Evolutionary conservation across 2,797 vertebrate genomes (phyloP), one percentile per base, ranked within the genome.

Genomic region (Lepilemur ruficaudatus): DNA sequence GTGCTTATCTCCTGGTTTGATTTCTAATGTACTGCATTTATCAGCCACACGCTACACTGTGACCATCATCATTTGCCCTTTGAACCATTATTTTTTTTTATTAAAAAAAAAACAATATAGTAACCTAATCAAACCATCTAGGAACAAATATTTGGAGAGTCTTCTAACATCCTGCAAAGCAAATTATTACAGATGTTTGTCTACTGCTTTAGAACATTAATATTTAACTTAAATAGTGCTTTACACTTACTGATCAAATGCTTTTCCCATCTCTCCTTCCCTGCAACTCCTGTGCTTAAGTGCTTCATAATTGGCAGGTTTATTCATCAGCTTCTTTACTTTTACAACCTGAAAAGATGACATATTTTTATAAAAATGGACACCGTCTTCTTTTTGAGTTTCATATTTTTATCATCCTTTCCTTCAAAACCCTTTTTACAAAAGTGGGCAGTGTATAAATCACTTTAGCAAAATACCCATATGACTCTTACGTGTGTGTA

Each of bases 211-310:
- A 81, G 18, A 30, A 43, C 9, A 41, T 92, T 70, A 92, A 59
- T 95, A 76, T 93, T 95, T 89, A 61, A 89, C 96, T 92, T 83
- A 84, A 83, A 52, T 70, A 63, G 67, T 35, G 52, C 76, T 94
- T 92, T 57, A 12, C 55, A 63, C 43, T 84, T 43, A 57, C 17
- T 75, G 67, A 92, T 78, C 59, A 75, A 55, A 46, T 75, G 30
- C 67, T 78, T 89, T 93, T 50, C 41, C 41, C 23, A 78, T 52
- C 28, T 59, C 25, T 52, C 9, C 17, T 48, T 52, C 15, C 52
- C 15, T 0, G 32, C 12, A 15, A 4, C 30, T 78, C 4, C 88
- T 84, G 2, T 85, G 48, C 30, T n/a, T 92, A 15, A 55, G 14
- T 43, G 67, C 30, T 63, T 80, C 59, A 38, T 11, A 50, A 83